These are phyloP conservation scores for Danaus melanippus DNA, from an alignment of 1,140 invertebrate genomes.

Conservation along the genomic window DNA sequence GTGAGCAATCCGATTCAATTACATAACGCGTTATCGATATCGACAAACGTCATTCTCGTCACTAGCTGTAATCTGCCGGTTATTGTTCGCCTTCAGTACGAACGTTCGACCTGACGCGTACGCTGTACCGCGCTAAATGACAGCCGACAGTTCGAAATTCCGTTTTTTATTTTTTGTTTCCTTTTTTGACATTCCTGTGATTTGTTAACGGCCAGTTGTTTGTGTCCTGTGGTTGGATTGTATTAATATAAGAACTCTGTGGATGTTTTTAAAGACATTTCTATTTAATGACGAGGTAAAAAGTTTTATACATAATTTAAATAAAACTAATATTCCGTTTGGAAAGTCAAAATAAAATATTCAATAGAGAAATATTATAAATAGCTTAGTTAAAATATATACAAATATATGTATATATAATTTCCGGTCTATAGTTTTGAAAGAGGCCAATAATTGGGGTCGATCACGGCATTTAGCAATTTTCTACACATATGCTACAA, in stretches of 20 bases:
- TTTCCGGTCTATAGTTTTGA: constrained; percentile 13
- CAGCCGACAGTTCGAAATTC: constrained; percentile 17
- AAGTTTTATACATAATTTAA: no score
- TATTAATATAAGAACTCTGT: constrained; percentile 2
- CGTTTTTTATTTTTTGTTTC: constrained; percentile 3
- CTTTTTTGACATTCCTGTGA: constrained; percentile 5
- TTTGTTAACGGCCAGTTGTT: constrained; percentile 6
- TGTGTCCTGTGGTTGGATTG: constrained; percentile 3
- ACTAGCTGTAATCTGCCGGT: constrained; percentile 37
- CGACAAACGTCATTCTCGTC: constrained; percentile 19
- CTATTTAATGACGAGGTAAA: no score
- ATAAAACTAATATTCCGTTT: no score
- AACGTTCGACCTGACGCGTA: constrained; percentile 23
- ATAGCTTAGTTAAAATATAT: no score
- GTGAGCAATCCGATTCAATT: no score
- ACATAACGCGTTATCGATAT: constrained; percentile 16
- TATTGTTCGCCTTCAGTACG: constrained; percentile 32
- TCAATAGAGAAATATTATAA: no score
- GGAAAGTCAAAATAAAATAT: no score
- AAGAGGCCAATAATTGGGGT: constrained; percentile 15
- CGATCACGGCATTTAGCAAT: constrained; percentile 27
- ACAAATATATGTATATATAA: background rate
- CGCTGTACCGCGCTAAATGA: constrained; percentile 20
- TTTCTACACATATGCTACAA: constrained; percentile 14
- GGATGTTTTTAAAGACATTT: constrained; percentile 2